phyloP scores from a whole-genome alignment of 2,888 invertebrate species.

The Rhagonycha lutea region DNA sequence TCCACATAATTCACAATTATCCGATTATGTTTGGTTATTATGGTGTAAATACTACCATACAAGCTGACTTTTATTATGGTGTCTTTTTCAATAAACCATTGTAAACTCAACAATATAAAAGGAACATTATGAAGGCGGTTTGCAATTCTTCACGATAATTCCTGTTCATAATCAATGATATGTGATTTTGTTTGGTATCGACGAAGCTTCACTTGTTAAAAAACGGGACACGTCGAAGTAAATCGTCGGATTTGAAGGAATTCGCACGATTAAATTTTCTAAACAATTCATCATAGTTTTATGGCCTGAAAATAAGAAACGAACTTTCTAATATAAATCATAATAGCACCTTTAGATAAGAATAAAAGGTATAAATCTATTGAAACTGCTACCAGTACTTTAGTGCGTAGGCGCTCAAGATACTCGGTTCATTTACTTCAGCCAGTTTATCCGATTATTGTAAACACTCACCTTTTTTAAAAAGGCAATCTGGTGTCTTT shows the following conservation, averaged over 20 bases:
- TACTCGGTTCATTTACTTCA: slow-evolving; percentile 42
- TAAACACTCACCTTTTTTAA: slow-evolving; percentile 32
- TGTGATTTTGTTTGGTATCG: not conserved
- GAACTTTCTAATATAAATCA: slow-evolving; percentile 14
- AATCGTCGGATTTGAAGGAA: not conserved
- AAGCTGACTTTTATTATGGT: slow-evolving; percentile 34
- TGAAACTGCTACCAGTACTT: slow-evolving; percentile 21
- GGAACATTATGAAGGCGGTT: slow-evolving; percentile 12
- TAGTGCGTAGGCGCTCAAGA: slow-evolving; percentile 37
- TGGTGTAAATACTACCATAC: slow-evolving; percentile 26
- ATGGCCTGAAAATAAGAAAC: slow-evolving; percentile 3
- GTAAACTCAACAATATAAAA: slow-evolving; percentile 29
- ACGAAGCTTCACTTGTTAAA: not conserved
- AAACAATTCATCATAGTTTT: not conserved
- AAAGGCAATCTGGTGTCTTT: slow-evolving; percentile 1
- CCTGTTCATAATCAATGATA: not conserved
- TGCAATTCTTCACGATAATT: slow-evolving; percentile 4
- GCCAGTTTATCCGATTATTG: slow-evolving; percentile 43
- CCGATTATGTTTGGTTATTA: slow-evolving; percentile 34
- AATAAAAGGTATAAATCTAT: slow-evolving; percentile 21
- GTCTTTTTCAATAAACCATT: slow-evolving; percentile 29
- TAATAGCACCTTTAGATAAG: slow-evolving; percentile 20
- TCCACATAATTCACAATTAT: slow-evolving; percentile 36
- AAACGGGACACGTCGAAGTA: not conserved
- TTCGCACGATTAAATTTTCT: not conserved